A percentile compares a stretch with the other conserved stretches of the same genome.
phyloP scores from a whole-genome alignment of 2,888 invertebrate genomes.

The Ceramica pisi region DNA sequence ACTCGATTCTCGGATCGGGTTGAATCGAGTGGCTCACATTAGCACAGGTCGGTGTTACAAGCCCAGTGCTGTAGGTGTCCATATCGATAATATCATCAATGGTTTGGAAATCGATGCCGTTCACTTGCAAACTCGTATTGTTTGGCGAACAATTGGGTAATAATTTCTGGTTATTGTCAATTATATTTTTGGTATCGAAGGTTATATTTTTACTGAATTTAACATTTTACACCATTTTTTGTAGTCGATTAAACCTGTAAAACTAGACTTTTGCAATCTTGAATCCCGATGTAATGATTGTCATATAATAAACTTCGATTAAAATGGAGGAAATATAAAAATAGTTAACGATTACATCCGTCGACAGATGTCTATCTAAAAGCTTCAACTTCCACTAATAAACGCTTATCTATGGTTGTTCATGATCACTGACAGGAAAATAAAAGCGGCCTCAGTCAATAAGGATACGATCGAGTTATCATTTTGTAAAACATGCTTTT shows the following conservation, averaged over 20 bases:
- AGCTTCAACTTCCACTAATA: slow-evolving; percentile 15
- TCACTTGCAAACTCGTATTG: slow-evolving; percentile 72
- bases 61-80: slow-evolving; percentile 73
- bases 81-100: slow-evolving; percentile 73
- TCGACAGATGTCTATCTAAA: slow-evolving; percentile 23
- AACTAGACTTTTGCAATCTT: too few relatives aligned
- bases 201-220: not conserved
- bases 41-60: slow-evolving; percentile 69
- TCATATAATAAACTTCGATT: not conserved
- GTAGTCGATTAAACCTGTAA: not conserved
- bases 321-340: slow-evolving; percentile 32
- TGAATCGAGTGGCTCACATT: slow-evolving; percentile 63
- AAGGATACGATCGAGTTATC: not conserved
- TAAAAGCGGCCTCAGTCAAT: not conserved
- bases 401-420: slow-evolving; percentile 6
- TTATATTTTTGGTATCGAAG: slow-evolving; percentile 27
- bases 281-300: not conserved
- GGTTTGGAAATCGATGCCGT: slow-evolving; percentile 71
- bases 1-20: slow-evolving; percentile 62
- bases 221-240: not conserved
- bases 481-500: not conserved
- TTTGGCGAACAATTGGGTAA: slow-evolving; percentile 69
- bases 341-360: slow-evolving; percentile 16
- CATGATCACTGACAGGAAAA: slow-evolving; percentile 14
- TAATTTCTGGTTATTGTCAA: slow-evolving; percentile 47